Percentiles rank a stretch among this genome's conserved stretches.
These are phyloP conservation scores for Formica aserva DNA, from an alignment of 2,888 invertebrate species.

Conservation along the genomic window DNA sequence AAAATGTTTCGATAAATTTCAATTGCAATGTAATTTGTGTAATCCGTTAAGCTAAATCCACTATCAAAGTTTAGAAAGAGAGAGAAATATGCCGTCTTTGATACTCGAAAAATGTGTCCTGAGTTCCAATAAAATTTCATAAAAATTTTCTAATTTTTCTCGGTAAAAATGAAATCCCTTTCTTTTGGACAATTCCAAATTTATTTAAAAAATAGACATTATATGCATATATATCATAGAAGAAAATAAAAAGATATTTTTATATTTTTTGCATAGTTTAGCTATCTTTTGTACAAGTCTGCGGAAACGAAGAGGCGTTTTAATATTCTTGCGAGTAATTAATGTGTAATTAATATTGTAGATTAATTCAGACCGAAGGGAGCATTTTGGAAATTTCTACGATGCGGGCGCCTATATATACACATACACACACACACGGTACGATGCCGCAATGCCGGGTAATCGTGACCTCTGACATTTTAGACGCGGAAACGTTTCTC, in stretches of 20 bases:
- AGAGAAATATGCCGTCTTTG: no score
- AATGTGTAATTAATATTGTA: constrained; percentile 12
- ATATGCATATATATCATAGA: no score
- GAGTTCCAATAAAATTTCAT: neutral
- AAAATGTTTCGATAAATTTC: neutral
- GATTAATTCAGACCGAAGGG: constrained; percentile 2
- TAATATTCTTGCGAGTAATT: neutral
- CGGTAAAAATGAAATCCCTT: neutral
- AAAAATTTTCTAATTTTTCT: neutral
- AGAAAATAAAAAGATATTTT: neutral
- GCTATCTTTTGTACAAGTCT: no score
- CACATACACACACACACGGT: neutral
- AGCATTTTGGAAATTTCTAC: constrained; percentile 15
- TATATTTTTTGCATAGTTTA: neutral
- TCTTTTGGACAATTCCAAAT: neutral
- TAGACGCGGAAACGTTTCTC: constrained; percentile 50
- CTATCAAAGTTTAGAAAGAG: neutral
- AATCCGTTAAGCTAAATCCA: neutral
- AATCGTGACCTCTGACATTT: constrained; percentile 60
- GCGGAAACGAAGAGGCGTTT: neutral
- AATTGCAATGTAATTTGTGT: neutral
- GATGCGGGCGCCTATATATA: neutral
- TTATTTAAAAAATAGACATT: neutral
- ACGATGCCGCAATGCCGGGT: constrained; percentile 30
- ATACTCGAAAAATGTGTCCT: neutral